A percentile compares a stretch with the other conserved stretches of the same genome.
These are phyloP conservation scores for Saccostrea glomerata DNA, from an alignment of 1,140 invertebrate species.

Conservation along the genomic window DNA sequence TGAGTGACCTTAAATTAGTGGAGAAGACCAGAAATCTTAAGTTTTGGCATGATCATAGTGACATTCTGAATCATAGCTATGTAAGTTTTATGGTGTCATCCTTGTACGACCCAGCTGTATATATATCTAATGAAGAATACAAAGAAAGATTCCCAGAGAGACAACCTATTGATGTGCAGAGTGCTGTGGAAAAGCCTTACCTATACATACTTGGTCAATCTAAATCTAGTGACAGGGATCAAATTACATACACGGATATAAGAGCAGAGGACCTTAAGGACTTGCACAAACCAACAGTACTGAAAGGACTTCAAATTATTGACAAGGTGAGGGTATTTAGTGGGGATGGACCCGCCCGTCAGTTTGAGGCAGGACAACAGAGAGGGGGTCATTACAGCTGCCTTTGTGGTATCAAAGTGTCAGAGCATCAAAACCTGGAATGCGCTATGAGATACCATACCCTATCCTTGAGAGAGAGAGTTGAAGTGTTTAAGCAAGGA, in stretches of 20 bases:
- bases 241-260: conserved; percentile 31
- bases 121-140: conserved; percentile 41
- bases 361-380: conserved; percentile 45
- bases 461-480: not conserved
- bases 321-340: conserved; percentile 41
- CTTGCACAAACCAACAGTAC: not conserved
- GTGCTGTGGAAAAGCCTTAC: conserved; percentile 27
- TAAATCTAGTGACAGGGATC: conserved; percentile 38
- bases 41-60: conserved; percentile 29
- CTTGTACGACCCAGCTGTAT: not conserved
- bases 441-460: not conserved
- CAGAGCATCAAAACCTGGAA: conserved; percentile 21
- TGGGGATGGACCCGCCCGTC: conserved; percentile 43
- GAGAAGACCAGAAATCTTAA: conserved; percentile 13
- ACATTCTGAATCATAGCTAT: conserved; percentile 41
- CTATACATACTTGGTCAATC: conserved; percentile 42
- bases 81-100: conserved; percentile 41
- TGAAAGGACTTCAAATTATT: not conserved
- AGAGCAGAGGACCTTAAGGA: not conserved
- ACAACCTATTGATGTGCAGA: conserved; percentile 11
- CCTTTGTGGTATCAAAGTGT: not conserved
- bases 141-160: not conserved
- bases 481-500: not conserved
- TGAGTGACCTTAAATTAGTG: not conserved
- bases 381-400: conserved; percentile 47